These are phyloP conservation scores for Seriola quinqueradiata DNA, from an alignment of 2,113 vertebrate species.

Conservation along the genomic window DNA sequence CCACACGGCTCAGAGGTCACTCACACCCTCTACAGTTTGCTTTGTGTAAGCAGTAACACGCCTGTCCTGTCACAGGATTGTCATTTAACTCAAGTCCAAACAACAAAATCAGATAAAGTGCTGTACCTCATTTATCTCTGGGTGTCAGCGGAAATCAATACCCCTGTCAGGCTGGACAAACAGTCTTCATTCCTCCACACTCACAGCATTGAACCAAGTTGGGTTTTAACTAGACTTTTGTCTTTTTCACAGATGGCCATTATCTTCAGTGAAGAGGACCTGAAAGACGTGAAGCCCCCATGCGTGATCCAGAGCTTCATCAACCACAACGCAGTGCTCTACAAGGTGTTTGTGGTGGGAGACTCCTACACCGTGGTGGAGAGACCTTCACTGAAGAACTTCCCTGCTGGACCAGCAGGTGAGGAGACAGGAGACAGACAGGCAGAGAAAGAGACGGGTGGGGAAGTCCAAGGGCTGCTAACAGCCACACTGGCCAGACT, in stretches of 20 bases:
- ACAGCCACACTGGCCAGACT: conserved; percentile 13
- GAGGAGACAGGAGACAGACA: conserved; percentile 78
- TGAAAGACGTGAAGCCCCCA: conserved; percentile 92
- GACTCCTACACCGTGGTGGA: conserved; percentile 97
- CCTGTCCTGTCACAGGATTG: conserved; percentile 37
- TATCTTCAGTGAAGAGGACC: conserved; percentile 95
- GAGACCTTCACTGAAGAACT: conserved; percentile 97
- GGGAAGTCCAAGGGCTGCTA: conserved; percentile 23
- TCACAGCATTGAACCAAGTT: not conserved
- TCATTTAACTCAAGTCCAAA: conserved; percentile 60
- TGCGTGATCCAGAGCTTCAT: conserved; percentile 99
- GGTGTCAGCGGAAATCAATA: conserved; percentile 51
- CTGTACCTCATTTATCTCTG: conserved; percentile 12
- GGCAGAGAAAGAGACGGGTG: conserved; percentile 66
- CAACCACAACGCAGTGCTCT: conserved; percentile 97
- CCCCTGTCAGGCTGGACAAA: conserved; percentile 4
- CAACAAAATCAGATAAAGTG: conserved; percentile 47
- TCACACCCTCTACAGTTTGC: conserved; percentile 47
- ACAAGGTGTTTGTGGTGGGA: conserved; percentile 98
- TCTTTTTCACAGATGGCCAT: conserved; percentile 92
- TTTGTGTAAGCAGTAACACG: conserved; percentile 38
- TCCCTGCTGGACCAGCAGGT: conserved; percentile 95
- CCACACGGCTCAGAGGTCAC: conserved; percentile 41
- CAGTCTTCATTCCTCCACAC: conserved; percentile 30
- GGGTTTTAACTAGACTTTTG: conserved; percentile 1